Evolutionary conservation across 2,797 vertebrate species (phyloP).

Genomic region (Scolopax rusticola): DNA sequence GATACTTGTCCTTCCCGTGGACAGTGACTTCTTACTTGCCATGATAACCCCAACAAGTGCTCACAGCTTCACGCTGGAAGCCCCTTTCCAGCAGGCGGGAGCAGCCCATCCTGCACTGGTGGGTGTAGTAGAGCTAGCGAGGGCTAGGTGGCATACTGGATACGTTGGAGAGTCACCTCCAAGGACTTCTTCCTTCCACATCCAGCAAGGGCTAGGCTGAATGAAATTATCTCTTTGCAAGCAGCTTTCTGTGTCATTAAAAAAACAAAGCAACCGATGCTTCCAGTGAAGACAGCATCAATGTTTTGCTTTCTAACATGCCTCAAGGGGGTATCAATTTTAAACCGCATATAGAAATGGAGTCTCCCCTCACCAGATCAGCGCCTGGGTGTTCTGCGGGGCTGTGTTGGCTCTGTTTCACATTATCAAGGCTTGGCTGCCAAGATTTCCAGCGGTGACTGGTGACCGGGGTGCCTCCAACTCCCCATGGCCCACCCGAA

Average conservation of each 20-base stretch:
- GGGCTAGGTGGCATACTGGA: constrained; percentile 83
- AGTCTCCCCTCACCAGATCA: constrained; percentile 50
- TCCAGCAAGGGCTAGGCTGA: constrained; percentile 52
- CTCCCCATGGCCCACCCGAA: background rate
- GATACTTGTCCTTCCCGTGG: background rate
- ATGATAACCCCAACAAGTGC: background rate
- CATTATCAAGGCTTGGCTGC: background rate
- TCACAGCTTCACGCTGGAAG: background rate
- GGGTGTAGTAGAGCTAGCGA: constrained; percentile 68
- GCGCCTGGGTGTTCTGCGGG: constrained; percentile 1
- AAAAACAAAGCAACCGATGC: constrained; percentile 62
- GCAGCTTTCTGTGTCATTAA: constrained; percentile 67
- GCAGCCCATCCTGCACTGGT: background rate
- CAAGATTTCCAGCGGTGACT: constrained; percentile 8
- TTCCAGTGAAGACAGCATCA: constrained; percentile 72
- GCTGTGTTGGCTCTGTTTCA: constrained; percentile 36
- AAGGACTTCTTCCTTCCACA: constrained; percentile 46
- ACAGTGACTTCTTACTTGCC: background rate
- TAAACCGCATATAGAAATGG: constrained; percentile 60
- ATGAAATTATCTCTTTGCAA: constrained; percentile 67
- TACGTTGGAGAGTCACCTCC: constrained; percentile 71
- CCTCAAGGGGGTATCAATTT: constrained; percentile 68
- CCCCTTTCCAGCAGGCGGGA: background rate
- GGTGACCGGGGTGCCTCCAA: background rate
- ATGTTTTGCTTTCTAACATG: constrained; percentile 71